Evolutionary conservation across 37 sponge, comb jelly and placozoan species (phyloP).

Genomic region (Halisarca cf. caerulea): DNA sequence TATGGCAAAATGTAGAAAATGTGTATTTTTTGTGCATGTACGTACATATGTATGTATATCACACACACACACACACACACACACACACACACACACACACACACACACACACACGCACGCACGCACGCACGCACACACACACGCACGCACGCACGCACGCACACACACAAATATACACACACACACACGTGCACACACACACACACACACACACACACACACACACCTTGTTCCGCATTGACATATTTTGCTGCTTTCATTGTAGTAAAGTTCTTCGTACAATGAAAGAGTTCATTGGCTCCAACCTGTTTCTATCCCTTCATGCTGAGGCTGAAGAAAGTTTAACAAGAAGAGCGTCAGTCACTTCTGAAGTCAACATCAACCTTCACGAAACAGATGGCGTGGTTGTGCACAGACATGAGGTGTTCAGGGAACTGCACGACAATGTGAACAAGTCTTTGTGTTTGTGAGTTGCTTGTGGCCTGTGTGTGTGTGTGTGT

Average conservation of each 20-base stretch:
- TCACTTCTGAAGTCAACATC: conserved; percentile 7
- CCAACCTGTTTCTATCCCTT: conserved; percentile 48
- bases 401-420: not conserved
- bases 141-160: too few species aligned
- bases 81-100: too few species aligned
- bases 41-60: too few species aligned
- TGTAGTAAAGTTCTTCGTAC: conserved; percentile 26
- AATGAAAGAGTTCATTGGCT: conserved; percentile 53
- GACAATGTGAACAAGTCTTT: not conserved
- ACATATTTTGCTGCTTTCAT: conserved; percentile 1
- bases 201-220: too few species aligned
- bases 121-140: too few species aligned
- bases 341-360: not conserved
- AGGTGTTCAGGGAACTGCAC: conserved; percentile 13
- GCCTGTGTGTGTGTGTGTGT: not conserved
- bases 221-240: too few species aligned
- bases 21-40: too few species aligned
- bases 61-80: too few species aligned
- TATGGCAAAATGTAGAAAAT: too few species aligned
- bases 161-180: too few species aligned
- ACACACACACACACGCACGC: too few species aligned
- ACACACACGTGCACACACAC: too few species aligned
- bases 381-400: conserved; percentile 5
- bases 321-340: conserved; percentile 54
- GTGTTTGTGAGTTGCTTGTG: conserved; percentile 8